phyloP scores from a whole-genome alignment of 2,113 vertebrate species.

The Lophotis ruficrista region DNA sequence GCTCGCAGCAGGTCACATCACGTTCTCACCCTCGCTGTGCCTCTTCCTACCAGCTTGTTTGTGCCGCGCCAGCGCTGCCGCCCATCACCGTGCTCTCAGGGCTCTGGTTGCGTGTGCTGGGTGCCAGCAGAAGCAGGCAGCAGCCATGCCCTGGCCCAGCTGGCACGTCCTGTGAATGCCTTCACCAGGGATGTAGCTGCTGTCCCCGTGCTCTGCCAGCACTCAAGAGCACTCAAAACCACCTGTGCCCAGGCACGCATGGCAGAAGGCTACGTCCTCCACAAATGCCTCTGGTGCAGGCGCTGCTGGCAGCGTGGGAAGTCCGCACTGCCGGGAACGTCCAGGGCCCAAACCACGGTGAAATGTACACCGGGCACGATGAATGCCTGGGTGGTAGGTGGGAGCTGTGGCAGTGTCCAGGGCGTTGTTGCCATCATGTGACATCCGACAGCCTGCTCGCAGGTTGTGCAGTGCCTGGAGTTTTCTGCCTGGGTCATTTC shows the following conservation, averaged over 20 bases:
- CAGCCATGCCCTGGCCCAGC: neutral
- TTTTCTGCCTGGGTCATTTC: too few relatives aligned
- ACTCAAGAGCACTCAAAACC: neutral
- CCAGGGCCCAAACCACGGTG: neutral
- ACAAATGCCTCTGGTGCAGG: neutral
- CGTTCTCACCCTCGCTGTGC: neutral
- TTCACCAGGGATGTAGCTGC: neutral
- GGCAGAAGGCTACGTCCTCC: neutral
- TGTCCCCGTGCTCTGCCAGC: neutral
- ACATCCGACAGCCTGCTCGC: neutral
- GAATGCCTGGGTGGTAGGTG: neutral
- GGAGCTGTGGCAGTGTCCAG: neutral
- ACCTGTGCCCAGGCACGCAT: neutral
- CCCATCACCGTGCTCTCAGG: fast-evolving
- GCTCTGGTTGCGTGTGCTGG: neutral
- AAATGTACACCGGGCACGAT: fast-evolving
- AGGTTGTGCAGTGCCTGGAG: neutral
- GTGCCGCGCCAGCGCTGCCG: neutral
- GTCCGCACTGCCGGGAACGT: fast-evolving
- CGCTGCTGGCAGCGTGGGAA: fast-evolving
- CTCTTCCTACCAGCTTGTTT: neutral
- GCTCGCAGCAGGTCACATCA: neutral
- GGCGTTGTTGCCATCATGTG: fast-evolving
- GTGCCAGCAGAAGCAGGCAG: neutral
- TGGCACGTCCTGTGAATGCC: fast-evolving